Evolutionary conservation across 2,888 invertebrate genomes (phyloP).

Genomic region (Metallyticus violacea): DNA sequence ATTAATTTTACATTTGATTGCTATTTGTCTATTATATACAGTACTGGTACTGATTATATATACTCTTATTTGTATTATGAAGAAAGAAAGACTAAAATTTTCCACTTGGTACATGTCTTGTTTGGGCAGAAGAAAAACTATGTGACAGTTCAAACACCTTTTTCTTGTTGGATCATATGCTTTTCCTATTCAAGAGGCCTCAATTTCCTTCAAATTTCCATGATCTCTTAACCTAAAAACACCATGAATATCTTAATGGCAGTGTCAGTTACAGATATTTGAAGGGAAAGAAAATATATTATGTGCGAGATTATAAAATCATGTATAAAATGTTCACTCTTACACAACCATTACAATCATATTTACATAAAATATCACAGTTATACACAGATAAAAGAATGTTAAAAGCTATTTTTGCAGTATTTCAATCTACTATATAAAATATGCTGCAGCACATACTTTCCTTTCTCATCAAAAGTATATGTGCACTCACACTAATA

Average conservation of each 20-base stretch:
- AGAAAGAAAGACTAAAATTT: too few relatives aligned
- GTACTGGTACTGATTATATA: too few relatives aligned
- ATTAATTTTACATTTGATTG: too few relatives aligned
- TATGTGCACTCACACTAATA: not conserved
- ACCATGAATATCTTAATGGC: not conserved
- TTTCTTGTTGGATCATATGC: too few relatives aligned
- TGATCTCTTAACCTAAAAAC: too few relatives aligned
- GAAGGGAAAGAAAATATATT: not conserved
- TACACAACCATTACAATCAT: too few relatives aligned
- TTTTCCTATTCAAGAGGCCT: too few relatives aligned
- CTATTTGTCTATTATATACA: not conserved
- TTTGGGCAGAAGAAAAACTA: too few relatives aligned
- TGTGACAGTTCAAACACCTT: too few relatives aligned
- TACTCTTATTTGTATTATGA: too few relatives aligned
- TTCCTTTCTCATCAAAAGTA: not conserved
- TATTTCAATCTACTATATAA: not conserved
- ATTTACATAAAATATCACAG: not conserved
- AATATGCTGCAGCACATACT: not conserved
- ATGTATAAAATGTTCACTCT: not conserved
- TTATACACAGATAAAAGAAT: not conserved
- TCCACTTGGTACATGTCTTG: too few relatives aligned
- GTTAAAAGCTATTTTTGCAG: not conserved
- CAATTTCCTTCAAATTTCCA: too few relatives aligned
- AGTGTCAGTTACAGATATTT: not conserved
- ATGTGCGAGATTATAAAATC: not conserved